Base-by-base conservation (phyloP, 1,140 invertebrate species). In the Luehdorfia chinensis region DNA sequence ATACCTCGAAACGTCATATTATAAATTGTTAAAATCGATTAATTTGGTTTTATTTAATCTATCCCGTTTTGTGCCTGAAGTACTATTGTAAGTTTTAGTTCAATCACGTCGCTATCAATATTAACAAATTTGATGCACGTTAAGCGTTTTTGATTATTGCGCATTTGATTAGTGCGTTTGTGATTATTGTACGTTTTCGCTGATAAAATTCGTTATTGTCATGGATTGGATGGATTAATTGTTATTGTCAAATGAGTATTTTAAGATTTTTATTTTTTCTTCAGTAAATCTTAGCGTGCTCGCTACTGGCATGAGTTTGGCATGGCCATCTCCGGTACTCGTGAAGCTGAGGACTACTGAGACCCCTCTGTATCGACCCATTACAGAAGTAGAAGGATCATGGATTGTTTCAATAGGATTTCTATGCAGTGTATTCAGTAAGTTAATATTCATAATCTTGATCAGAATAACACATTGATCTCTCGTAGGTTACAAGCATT, bases 251-350 rank as follows among this genome's bases (percentile, higher is more conserved):
- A n/a, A n/a, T n/a, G n/a, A n/a, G n/a, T n/a, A n/a, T n/a, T n/a
- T n/a, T n/a, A n/a, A n/a, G n/a, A n/a, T 16, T 15, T 14, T 8
- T 12, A 7, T 11, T 8, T 30, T 1, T 2, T 14, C 46, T 51
- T 2, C 53, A 72, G 68, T 53, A 0, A 72, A 66, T 11, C 33
- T 72, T 0, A 51, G 46, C 18, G 27, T 61, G 16, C 7, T 72
- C 1, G 36, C 31, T 6, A 18, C 50, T 2, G 68, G 65, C 1
- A 25, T 72, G 11, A 51, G 48, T 9, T n/a, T 64, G 12, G 54
- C 47, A 0, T 73, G 69, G 69, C 36, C 60, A 0, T 73, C 69
- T 0, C 66, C 69, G 15, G 53, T 69, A 1, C 45, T 69, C 13
- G 60, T 69, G 7, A 73, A 73, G 36, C 39, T 73, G 0, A 45